Conservation (phyloP, 1,140 invertebrate genomes). For the Heliconius hermathena region DNA sequence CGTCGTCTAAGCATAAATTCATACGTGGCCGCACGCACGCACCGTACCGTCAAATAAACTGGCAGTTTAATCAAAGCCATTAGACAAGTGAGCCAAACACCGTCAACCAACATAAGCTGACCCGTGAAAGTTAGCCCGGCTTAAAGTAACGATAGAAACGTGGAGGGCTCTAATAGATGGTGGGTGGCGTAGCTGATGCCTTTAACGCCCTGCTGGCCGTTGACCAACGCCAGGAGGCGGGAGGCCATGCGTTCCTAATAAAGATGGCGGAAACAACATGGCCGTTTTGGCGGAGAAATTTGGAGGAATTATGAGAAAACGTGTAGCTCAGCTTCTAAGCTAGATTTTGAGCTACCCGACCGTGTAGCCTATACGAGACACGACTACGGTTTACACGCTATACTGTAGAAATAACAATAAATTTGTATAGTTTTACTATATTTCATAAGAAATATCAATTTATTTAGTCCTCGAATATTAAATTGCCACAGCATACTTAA, state of each 20-base stretch:
- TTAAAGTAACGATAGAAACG: slow-evolving; percentile 46
- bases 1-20: slow-evolving; percentile 78
- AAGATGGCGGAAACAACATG: slow-evolving; percentile 75
- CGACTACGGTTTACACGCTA: neutral
- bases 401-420: neutral
- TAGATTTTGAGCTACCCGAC: slow-evolving; percentile 37
- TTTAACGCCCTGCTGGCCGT: slow-evolving; percentile 80
- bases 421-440: neutral
- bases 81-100: slow-evolving; percentile 80
- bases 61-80: slow-evolving; percentile 81
- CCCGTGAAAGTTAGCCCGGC: slow-evolving; percentile 52
- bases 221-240: slow-evolving; percentile 78
- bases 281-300: slow-evolving; percentile 70
- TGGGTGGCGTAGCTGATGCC: slow-evolving; percentile 76
- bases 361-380: neutral
- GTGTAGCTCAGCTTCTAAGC: slow-evolving; percentile 43
- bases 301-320: slow-evolving; percentile 49
- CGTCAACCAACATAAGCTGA: slow-evolving; percentile 58
- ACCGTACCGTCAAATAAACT: slow-evolving; percentile 81
- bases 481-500: neutral
- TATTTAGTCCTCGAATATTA: neutral
- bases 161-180: slow-evolving; percentile 58
- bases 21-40: slow-evolving; percentile 76
- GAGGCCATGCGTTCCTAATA: slow-evolving; percentile 80
- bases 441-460: neutral